These are phyloP conservation scores for Cavia aperea DNA, from an alignment of 2,113 vertebrate genomes.

Conservation along the genomic window DNA sequence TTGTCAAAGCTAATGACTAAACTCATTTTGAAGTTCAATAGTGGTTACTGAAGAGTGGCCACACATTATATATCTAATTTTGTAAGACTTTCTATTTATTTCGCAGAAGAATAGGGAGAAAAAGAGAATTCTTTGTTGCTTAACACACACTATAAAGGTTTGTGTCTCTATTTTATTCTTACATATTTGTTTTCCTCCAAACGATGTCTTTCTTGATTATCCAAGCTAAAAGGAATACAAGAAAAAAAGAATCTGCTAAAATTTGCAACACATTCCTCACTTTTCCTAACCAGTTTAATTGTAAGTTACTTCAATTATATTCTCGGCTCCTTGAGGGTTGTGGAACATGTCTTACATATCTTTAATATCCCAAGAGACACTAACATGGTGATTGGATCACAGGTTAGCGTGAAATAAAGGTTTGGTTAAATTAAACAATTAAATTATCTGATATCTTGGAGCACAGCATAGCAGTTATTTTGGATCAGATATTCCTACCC, in stretches of 20 bases:
- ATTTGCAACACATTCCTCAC: background rate
- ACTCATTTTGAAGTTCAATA: conserved; percentile 71
- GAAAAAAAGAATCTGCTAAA: background rate
- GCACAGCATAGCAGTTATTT: background rate
- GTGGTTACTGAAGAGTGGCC: conserved; percentile 64
- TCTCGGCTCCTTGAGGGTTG: conserved; percentile 41
- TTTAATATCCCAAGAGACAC: conserved; percentile 49
- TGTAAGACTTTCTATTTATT: conserved; percentile 36
- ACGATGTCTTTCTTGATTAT: background rate
- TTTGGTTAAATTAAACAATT: conserved; percentile 56
- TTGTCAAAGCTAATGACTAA: conserved; percentile 71
- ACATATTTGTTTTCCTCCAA: conserved; percentile 6
- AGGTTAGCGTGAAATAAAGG: conserved; percentile 50
- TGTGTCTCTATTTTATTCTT: conserved; percentile 10
- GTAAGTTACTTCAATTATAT: conserved; percentile 34
- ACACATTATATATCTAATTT: conserved; percentile 57
- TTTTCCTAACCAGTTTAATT: background rate
- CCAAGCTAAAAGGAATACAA: background rate
- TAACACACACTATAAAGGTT: background rate
- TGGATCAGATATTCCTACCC: background rate
- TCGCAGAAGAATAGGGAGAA: background rate
- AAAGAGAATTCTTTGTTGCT: background rate
- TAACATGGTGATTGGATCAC: background rate
- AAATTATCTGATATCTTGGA: conserved; percentile 26
- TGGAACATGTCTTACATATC: conserved; percentile 40